Conservation (phyloP, 2,888 invertebrate genomes). For the Germaria angustata region DNA sequence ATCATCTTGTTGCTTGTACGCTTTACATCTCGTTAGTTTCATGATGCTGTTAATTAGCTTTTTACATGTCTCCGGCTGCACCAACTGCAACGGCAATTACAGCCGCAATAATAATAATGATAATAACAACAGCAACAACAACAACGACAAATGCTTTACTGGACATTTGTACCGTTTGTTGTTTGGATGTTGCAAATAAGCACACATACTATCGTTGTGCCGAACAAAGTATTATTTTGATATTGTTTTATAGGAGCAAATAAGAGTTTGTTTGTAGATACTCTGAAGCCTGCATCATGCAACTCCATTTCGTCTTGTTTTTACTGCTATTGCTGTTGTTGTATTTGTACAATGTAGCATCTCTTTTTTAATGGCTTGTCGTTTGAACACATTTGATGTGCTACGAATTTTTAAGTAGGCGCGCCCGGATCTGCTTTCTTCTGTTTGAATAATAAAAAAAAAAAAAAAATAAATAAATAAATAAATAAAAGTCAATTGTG, state of each 20-base stretch:
- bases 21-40: slow-evolving; percentile 66
- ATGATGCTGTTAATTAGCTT: slow-evolving; percentile 69
- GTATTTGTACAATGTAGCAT: slow-evolving; percentile 43
- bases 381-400: slow-evolving; percentile 73
- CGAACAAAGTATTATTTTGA: background rate
- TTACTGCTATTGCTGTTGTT: slow-evolving; percentile 3
- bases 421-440: slow-evolving; percentile 71
- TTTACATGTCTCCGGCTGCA: slow-evolving; percentile 64
- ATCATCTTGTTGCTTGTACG: slow-evolving; percentile 47
- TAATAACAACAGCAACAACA: slow-evolving; percentile 9
- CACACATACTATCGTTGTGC: background rate
- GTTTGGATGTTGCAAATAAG: slow-evolving; percentile 43
- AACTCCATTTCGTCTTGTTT: slow-evolving; percentile 26
- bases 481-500: slow-evolving; percentile 49
- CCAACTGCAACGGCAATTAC: slow-evolving; percentile 34
- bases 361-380: slow-evolving; percentile 64
- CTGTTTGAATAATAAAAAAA: slow-evolving; percentile 44
- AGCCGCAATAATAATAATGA: slow-evolving; percentile 9
- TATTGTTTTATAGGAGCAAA: slow-evolving; percentile 1
- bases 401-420: slow-evolving; percentile 77
- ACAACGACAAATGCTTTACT: slow-evolving; percentile 31
- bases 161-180: slow-evolving; percentile 65
- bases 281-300: slow-evolving; percentile 23
- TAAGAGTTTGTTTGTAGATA: background rate
- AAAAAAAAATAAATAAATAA: background rate